Conservation (phyloP, 2,888 invertebrate species). For the Phengaris alcon region DNA sequence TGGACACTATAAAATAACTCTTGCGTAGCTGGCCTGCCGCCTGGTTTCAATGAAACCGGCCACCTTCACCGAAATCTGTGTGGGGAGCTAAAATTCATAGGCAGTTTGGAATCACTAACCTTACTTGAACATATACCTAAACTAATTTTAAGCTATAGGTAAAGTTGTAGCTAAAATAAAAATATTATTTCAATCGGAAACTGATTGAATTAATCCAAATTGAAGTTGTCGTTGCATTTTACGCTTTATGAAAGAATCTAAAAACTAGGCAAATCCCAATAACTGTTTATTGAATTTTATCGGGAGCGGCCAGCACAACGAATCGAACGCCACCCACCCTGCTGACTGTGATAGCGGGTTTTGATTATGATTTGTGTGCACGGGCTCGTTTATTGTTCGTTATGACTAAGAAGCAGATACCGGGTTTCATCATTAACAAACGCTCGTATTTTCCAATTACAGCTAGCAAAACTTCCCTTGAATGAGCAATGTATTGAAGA, state of each 20-base stretch:
- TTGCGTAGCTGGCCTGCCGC: too few species aligned
- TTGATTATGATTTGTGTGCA: conserved; percentile 22
- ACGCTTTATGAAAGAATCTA: conserved; percentile 37
- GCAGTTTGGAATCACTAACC: background rate
- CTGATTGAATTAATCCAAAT: conserved; percentile 32
- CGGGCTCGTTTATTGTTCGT: conserved; percentile 14
- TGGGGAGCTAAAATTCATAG: too few species aligned
- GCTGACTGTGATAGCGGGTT: conserved; percentile 68
- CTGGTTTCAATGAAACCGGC: too few species aligned
- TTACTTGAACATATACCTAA: background rate
- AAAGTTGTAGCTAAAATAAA: background rate
- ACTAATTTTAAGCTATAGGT: too few species aligned
- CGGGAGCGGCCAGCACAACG: conserved; percentile 61
- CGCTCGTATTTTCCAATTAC: background rate
- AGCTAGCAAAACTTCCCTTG: background rate
- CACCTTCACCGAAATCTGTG: too few species aligned
- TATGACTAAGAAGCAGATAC: conserved; percentile 7
- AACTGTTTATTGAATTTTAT: conserved; percentile 71
- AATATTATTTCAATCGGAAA: conserved; percentile 32
- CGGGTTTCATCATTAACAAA: background rate
- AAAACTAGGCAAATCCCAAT: conserved; percentile 40
- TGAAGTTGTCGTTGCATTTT: conserved; percentile 21
- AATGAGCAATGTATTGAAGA: background rate
- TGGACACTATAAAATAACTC: too few species aligned
- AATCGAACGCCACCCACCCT: conserved; percentile 58